These are phyloP conservation scores for Heptranchias perlo DNA, from an alignment of 2,113 vertebrate genomes.

Conservation along the genomic window DNA sequence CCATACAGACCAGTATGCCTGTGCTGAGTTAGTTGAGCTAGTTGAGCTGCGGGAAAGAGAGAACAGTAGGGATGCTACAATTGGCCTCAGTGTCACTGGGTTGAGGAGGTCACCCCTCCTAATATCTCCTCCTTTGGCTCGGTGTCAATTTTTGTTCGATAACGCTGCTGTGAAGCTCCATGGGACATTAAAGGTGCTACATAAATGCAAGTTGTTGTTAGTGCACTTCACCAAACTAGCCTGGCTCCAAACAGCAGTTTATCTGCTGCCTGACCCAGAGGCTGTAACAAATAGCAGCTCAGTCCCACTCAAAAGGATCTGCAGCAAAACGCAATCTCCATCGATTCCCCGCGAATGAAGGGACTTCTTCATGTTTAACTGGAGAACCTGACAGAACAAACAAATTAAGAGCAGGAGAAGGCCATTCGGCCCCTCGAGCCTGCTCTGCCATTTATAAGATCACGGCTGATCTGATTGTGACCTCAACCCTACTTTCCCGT, in stretches of 20 bases:
- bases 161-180: neutral
- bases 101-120: no score
- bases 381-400: neutral
- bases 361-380: neutral
- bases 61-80: no score
- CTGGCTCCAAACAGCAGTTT: neutral
- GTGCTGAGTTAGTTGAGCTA: no score
- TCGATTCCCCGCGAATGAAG: neutral
- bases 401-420: no score
- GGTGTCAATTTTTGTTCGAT: neutral
- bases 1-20: no score
- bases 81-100: no score
- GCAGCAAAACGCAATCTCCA: neutral
- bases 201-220: neutral
- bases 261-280: neutral
- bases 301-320: neutral
- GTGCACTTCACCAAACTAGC: neutral
- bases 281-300: neutral
- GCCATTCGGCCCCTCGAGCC: no score
- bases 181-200: neutral
- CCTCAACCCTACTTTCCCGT: no score
- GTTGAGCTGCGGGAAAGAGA: no score
- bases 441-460: no score
- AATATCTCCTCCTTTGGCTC: neutral
- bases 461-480: no score